Evolutionary conservation across 2,113 vertebrate genomes (phyloP).

Genomic region (Dolichotis patagonum): DNA sequence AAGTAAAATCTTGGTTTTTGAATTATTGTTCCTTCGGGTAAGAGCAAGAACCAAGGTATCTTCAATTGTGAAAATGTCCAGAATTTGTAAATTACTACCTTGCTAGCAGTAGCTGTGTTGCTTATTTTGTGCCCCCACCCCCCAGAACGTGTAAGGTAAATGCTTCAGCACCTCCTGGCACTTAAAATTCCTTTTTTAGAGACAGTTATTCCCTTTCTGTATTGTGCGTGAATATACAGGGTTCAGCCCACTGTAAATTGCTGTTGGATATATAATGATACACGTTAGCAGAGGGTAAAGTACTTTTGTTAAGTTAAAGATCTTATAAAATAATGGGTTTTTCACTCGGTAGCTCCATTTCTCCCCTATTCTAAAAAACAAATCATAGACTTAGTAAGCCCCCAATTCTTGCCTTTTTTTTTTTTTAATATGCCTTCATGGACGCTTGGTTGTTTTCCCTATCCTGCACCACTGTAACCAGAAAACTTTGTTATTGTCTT

Average conservation of each 20-base stretch:
- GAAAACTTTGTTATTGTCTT: neutral
- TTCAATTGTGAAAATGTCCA: neutral
- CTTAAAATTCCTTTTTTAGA: neutral
- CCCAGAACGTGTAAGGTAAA: rapidly evolving
- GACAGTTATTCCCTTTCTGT: neutral
- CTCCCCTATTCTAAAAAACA: neutral
- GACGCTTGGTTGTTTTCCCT: neutral
- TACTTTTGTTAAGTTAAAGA: conserved; percentile 5
- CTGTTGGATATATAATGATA: neutral
- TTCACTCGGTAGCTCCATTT: neutral
- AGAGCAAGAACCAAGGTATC: neutral
- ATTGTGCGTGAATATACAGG: neutral
- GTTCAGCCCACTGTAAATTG: neutral
- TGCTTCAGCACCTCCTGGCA: neutral
- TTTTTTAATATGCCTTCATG: neutral
- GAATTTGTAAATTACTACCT: neutral
- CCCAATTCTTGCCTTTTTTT: neutral
- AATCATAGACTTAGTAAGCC: neutral
- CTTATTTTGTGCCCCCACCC: neutral
- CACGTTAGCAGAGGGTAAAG: neutral
- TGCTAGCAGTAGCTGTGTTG: neutral
- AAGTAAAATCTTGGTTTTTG: neutral
- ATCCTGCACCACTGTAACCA: neutral
- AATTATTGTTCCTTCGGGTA: neutral
- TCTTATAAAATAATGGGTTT: neutral